Evolutionary conservation across 2,888 invertebrate genomes (phyloP).

Genomic region (Euphydryas editha): DNA sequence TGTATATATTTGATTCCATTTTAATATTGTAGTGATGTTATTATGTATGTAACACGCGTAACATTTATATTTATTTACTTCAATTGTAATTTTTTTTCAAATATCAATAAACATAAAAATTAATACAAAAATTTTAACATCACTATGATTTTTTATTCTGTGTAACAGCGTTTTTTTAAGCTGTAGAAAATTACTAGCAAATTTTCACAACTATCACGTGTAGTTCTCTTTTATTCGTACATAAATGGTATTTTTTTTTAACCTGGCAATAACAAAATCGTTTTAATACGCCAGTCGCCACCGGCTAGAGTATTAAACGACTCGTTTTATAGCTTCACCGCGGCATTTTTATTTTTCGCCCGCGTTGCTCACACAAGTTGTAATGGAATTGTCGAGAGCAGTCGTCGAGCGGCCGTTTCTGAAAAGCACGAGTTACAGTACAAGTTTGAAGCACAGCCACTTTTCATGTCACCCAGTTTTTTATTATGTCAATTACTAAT

Average conservation of each 20-base stretch:
- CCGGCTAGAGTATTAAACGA: conserved; percentile 16
- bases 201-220: background rate
- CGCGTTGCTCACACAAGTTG: conserved; percentile 33
- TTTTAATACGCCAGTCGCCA: conserved; percentile 15
- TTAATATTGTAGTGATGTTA: too few relatives aligned
- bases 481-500: background rate
- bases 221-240: background rate
- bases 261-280: conserved; percentile 1
- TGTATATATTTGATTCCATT: too few relatives aligned
- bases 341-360: conserved; percentile 32
- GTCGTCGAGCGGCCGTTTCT: conserved; percentile 34
- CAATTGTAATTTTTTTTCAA: too few relatives aligned
- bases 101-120: too few relatives aligned
- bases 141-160: too few relatives aligned
- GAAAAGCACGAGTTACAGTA: conserved; percentile 11
- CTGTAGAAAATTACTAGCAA: background rate
- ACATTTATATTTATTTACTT: too few relatives aligned
- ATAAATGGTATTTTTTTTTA: background rate
- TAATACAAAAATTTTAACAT: too few relatives aligned
- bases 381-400: conserved; percentile 45
- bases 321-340: conserved; percentile 30
- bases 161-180: too few relatives aligned
- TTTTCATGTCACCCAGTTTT: conserved; percentile 26
- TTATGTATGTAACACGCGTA: too few relatives aligned
- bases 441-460: conserved; percentile 36